Evolutionary conservation across 2,113 vertebrate species (phyloP).

Genomic region (Vimba vimba): DNA sequence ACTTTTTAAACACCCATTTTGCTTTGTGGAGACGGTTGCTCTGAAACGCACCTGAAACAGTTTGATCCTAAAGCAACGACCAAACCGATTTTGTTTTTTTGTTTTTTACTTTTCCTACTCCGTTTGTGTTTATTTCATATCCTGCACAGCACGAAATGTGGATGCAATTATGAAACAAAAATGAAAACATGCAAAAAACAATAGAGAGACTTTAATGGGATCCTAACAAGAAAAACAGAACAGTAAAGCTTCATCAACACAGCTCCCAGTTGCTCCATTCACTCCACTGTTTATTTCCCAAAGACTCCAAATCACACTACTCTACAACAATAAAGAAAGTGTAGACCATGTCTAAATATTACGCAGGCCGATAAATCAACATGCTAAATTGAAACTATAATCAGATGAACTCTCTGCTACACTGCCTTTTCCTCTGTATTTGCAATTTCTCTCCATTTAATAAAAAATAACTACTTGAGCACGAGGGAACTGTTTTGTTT

Average conservation of each 20-base stretch:
- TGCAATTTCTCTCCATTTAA: constrained; percentile 2
- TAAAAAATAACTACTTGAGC: neutral
- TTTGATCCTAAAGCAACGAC: neutral
- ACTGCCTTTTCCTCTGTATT: neutral
- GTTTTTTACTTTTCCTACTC: neutral
- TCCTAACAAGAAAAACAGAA: constrained; percentile 39
- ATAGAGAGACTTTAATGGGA: constrained; percentile 23
- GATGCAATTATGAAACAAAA: neutral
- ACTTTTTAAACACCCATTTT: neutral
- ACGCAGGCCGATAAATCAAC: constrained; percentile 40
- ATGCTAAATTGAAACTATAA: constrained; percentile 14
- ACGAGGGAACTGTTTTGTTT: neutral
- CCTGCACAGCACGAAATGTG: constrained; percentile 2
- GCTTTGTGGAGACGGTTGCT: neutral
- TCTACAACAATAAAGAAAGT: constrained; percentile 33
- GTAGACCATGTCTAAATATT: constrained; percentile 16
- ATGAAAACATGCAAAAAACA: constrained; percentile 2
- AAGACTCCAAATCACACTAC: constrained; percentile 22
- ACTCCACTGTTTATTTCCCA: constrained; percentile 45
- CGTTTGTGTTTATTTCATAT: neutral
- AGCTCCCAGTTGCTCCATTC: constrained; percentile 1
- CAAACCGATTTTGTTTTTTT: no score
- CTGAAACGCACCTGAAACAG: neutral
- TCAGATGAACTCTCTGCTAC: constrained; percentile 4
- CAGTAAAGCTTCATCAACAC: constrained; percentile 29